Evolutionary conservation across 1,140 invertebrate genomes (phyloP), one percentile per base, ranked within the genome.

Genomic region (Teleogryllus occipitalis): DNA sequence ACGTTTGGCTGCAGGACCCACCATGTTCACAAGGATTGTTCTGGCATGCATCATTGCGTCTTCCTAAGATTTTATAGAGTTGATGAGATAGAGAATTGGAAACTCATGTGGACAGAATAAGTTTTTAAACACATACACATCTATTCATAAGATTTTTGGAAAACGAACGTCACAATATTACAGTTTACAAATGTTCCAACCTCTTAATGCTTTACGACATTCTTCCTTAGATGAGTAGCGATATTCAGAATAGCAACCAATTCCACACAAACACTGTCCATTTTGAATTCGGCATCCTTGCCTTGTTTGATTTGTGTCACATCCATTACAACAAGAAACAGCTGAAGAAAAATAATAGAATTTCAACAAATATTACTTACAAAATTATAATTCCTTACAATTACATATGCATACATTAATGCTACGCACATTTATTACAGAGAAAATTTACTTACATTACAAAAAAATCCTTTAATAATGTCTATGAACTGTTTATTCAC

Each of bases 1-100:
- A 88, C 46, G 92, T 91, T 86, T 94, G 92, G 74, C 90, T 90
- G 83, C 92, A 94, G 0, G 88, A 89, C 4, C 92, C 92, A 47
- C 87, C 86, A 82, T 93, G 88, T 77, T 89, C 54, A 82, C 92
- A 93, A 10, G 91, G 92, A 76, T 87, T 87, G 77, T 85, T 85
- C 78, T 84, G 86, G 82, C 92, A 93, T 46, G 89, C 88, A 83
- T 93, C 91, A 8, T 85, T 86, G 80, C 87, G 87, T 81, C 88
- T 87, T 80, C 91, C 91, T 92, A 77, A 80, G 27, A 39, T 39
- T 39, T 2, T 14, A 65, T 65, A 65, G 2, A 65, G 18, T 18
- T 65, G 54, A 65, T 65, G 54, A 65, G 18, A 18, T 65, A 65
- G 7, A 65, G 27, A 39, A 39, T 39, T 39, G 27, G 27, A 39